A percentile compares a stretch with the other conserved stretches of the same genome.
Evolutionary conservation across 2,113 vertebrate genomes (phyloP).

Genomic region (Platycercus adscitus): DNA sequence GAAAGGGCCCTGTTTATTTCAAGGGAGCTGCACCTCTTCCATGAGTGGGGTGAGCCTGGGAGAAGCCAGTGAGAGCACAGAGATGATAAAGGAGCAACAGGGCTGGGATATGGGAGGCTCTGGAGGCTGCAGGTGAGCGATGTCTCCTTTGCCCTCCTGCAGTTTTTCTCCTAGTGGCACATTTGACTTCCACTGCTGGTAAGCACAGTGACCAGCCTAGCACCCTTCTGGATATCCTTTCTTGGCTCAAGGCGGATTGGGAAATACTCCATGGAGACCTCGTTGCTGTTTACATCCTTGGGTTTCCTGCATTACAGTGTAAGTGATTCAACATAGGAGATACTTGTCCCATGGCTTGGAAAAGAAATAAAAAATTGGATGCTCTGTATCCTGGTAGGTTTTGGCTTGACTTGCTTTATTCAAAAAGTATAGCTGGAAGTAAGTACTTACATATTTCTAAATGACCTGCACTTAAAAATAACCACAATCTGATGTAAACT

Average conservation of each 20-base stretch:
- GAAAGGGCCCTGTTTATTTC: not conserved
- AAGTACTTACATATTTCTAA: slow-evolving; percentile 7
- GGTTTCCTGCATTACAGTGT: not conserved
- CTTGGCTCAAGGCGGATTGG: not conserved
- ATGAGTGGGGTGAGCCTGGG: not conserved
- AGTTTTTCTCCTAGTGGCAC: not conserved
- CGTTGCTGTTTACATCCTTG: not conserved
- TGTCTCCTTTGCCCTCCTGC: not conserved
- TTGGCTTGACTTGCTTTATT: slow-evolving; percentile 20
- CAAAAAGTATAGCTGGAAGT: not conserved
- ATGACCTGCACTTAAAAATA: slow-evolving; percentile 4
- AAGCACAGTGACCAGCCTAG: not conserved
- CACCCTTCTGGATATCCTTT: not conserved
- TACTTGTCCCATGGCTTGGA: not conserved
- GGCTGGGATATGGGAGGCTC: not conserved
- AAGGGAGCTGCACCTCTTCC: not conserved
- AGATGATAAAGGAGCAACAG: not conserved
- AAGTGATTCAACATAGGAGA: not conserved
- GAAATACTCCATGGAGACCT: not conserved
- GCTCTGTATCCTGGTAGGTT: not conserved
- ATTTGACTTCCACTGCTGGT: not conserved
- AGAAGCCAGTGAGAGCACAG: not conserved
- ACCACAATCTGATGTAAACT: slow-evolving; percentile 4
- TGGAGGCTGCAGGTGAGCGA: not conserved
- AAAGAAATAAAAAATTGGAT: not conserved